phyloP scores from a whole-genome alignment of 2,113 vertebrate species.

The Phalacrocorax pelagicus region DNA sequence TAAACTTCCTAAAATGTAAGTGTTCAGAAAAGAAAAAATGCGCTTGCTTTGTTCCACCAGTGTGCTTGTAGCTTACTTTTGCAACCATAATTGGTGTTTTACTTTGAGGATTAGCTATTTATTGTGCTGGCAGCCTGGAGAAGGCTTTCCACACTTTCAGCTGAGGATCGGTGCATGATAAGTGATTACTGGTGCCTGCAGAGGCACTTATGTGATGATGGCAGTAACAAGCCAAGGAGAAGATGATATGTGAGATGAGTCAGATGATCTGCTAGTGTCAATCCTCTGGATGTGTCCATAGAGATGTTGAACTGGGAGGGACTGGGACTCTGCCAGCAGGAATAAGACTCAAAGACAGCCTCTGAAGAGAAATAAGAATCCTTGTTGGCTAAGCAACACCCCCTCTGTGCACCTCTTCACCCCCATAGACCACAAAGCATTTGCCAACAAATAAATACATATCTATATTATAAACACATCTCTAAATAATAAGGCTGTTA shows the following conservation, averaged over 20 bases:
- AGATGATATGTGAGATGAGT: not conserved
- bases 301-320: not conserved
- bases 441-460: not conserved
- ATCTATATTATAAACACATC: not conserved
- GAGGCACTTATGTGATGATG: not conserved
- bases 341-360: not conserved
- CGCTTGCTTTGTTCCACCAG: not conserved
- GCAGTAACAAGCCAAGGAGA: not conserved
- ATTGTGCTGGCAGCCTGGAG: not conserved
- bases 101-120: not conserved
- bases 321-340: not conserved
- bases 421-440: not conserved
- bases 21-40: not conserved
- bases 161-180: not conserved
- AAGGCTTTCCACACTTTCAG: not conserved
- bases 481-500: not conserved
- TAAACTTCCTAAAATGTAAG: not conserved
- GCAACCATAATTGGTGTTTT: not conserved
- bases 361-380: not conserved
- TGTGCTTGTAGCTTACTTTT: not conserved
- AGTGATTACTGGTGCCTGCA: not conserved
- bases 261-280: not conserved
- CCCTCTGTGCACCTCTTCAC: not conserved
- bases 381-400: not conserved
- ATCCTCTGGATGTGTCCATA: not conserved